phyloP scores from a whole-genome alignment of 2,888 invertebrate species.

The Tipula lateralis region DNA sequence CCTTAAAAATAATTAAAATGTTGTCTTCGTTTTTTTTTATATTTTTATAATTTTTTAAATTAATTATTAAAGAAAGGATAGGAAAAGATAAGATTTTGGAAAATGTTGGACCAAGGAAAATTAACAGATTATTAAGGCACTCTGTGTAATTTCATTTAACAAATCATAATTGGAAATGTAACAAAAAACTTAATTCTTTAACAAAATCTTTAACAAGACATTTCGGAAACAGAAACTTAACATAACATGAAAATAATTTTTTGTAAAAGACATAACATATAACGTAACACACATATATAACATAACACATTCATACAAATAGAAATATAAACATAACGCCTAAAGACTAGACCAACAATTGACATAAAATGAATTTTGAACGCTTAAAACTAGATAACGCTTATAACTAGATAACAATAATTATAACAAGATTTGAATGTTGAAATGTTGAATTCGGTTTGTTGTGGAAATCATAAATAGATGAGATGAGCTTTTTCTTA shows the following conservation, averaged over 20 bases:
- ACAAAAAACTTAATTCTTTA: background rate
- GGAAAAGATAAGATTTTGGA: background rate
- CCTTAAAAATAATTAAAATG: background rate
- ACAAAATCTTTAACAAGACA: background rate
- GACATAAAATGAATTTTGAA: background rate
- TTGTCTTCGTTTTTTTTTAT: background rate
- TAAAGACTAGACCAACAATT: background rate
- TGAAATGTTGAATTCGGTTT: background rate
- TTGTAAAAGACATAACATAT: background rate
- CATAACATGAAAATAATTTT: background rate
- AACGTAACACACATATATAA: background rate
- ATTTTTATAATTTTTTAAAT: background rate
- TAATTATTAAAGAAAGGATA: background rate
- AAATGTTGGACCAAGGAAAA: background rate
- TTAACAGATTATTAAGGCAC: background rate
- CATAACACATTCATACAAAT: conserved; percentile 5
- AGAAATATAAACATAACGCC: conserved; percentile 5
- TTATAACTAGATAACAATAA: background rate
- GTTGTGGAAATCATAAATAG: background rate
- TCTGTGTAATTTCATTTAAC: background rate
- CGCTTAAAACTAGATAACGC: background rate
- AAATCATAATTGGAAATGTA: background rate
- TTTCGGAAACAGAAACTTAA: background rate
- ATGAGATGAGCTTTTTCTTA: background rate
- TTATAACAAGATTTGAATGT: background rate